Evolutionary conservation across 2,888 invertebrate species (phyloP), one percentile per base, ranked within the genome.

Genomic region (Agrochola circellaris): DNA sequence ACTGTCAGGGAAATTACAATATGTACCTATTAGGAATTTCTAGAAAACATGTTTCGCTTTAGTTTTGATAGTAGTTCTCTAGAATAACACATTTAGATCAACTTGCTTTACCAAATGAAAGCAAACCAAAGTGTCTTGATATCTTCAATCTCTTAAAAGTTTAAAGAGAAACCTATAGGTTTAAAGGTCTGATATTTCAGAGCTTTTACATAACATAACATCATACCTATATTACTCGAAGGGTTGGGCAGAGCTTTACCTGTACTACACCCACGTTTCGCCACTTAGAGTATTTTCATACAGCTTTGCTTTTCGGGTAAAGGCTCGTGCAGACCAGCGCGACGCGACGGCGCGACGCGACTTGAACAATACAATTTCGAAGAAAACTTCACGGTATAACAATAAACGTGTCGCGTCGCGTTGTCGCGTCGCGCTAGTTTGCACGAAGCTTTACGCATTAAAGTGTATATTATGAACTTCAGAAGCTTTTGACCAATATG

Each of bases 1-100:
- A 61, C 15, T 69, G 23, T 61, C 45, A 42, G 8, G 9, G 23
- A 51, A 67, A 23, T 45, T 15, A n/a, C 42, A 67, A 45, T 20
- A 5, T n/a, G 9, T 42, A n/a, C n/a, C n/a, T n/a, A 51, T 65
- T 51, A 42, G 20, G 51, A 75, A 26, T 74, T 79, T 68, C n/a
- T 42, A 51, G 34, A 60, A 68, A 42, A 26, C 26, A 7, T 34
- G 26, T 66, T 66, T 66, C 38, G 42, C 15, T 77, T 60, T 17
- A 38, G 23, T 34, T 73, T 48, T n/a, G 23, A n/a, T 56, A 5
- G 4, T n/a, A 30, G 17, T 34, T 74, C 0, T 66, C 17, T 23
- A 45, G 15, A 66, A 48, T n/a, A n/a, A n/a, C n/a, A 17, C 4
- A 38, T 26, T 23, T 23, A 26, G 34, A 62, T 20, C 17, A 45